Evolutionary conservation across 2,797 vertebrate genomes (phyloP).

Genomic region (Micromesistius poutassou): DNA sequence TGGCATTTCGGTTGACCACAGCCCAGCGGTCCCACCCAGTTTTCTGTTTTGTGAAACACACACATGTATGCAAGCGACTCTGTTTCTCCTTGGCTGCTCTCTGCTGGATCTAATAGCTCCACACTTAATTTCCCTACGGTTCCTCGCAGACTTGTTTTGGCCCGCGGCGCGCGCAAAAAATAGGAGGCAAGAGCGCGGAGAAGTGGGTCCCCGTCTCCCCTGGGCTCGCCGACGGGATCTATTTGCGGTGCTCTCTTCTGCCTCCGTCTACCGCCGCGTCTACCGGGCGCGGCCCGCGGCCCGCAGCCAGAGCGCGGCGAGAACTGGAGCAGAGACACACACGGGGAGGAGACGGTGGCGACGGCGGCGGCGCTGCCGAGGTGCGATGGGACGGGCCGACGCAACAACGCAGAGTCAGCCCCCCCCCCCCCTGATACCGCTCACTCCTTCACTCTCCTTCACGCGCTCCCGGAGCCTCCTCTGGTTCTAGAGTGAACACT

Average conservation of each 20-base stretch:
- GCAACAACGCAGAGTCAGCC: neutral
- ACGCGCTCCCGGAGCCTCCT: too few relatives aligned
- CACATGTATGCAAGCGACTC: constrained; percentile 60
- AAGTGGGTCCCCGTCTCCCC: constrained; percentile 74
- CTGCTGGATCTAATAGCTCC: constrained; percentile 65
- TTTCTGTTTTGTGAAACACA: constrained; percentile 54
- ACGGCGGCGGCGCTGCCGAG: neutral
- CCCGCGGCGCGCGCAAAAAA: constrained; percentile 62
- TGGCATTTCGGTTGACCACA: constrained; percentile 26
- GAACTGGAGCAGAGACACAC: constrained; percentile 55
- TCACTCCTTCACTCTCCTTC: neutral
- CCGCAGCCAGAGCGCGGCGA: constrained; percentile 19
- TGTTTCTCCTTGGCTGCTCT: constrained; percentile 48
- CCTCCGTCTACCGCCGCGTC: constrained; percentile 61
- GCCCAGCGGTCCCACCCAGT: constrained; percentile 30
- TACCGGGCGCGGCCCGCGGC: constrained; percentile 50
- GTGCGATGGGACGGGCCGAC: neutral
- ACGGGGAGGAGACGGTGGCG: constrained; percentile 14
- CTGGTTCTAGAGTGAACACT: neutral
- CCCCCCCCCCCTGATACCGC: neutral
- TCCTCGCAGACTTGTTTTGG: constrained; percentile 68
- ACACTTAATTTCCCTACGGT: constrained; percentile 78
- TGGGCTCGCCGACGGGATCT: constrained; percentile 63
- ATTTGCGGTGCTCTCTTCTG: constrained; percentile 72
- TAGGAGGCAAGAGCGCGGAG: constrained; percentile 63